phyloP scores from a whole-genome alignment of 92 coral and sea anemone genomes.

The Palythoa caribaeorum region DNA sequence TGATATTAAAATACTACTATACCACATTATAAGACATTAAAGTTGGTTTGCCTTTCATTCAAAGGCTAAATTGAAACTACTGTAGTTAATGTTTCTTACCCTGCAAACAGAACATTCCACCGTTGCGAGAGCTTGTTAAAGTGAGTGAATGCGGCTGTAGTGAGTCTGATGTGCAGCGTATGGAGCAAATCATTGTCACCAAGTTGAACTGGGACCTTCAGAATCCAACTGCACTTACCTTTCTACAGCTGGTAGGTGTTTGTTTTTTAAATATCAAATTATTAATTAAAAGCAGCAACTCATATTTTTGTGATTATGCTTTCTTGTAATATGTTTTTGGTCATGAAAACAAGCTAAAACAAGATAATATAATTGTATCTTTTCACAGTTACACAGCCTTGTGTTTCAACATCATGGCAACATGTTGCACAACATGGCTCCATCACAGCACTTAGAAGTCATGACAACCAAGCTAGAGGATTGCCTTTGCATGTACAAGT shows the following conservation, averaged over 20 bases:
- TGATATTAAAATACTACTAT: too few relatives aligned
- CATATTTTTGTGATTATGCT: too few relatives aligned
- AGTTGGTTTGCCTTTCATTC: too few relatives aligned
- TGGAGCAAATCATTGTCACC: slow-evolving; percentile 95
- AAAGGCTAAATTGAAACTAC: too few relatives aligned
- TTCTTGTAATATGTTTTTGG: too few relatives aligned
- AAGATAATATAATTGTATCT: not conserved
- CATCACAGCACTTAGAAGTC: slow-evolving; percentile 70
- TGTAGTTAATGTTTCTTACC: not conserved
- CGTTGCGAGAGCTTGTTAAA: slow-evolving; percentile 90
- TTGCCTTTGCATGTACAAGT: slow-evolving; percentile 81
- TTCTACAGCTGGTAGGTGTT: slow-evolving; percentile 92
- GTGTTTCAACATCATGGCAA: slow-evolving; percentile 55
- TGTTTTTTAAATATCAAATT: not conserved
- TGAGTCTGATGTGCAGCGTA: slow-evolving; percentile 94
- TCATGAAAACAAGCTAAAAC: not conserved
- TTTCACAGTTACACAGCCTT: slow-evolving; percentile 73
- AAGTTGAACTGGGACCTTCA: slow-evolving; percentile 94
- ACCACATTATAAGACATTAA: too few relatives aligned
- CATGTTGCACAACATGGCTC: slow-evolving; percentile 69
- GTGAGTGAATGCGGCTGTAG: slow-evolving; percentile 94
- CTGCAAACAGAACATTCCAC: slow-evolving; percentile 77
- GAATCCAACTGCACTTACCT: slow-evolving; percentile 85
- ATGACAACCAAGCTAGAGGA: slow-evolving; percentile 82
- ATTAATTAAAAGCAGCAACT: not conserved